Evolutionary conservation across 2,113 vertebrate genomes (phyloP).

Genomic region (Aleadryas rufinucha): DNA sequence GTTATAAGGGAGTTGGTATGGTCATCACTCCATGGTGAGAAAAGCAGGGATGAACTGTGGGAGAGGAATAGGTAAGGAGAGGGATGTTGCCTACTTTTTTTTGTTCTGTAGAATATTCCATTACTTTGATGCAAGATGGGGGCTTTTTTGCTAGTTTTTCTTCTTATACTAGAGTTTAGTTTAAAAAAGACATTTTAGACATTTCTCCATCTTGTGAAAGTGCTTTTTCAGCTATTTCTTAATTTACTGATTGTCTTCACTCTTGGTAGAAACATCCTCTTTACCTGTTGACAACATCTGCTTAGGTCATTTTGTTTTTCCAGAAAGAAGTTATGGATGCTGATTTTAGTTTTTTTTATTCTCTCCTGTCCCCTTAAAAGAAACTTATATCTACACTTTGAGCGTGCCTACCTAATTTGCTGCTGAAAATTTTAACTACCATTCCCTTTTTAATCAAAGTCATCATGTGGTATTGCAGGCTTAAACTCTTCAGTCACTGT

Average conservation of each 20-base stretch:
- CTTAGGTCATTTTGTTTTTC: background rate
- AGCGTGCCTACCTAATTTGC: background rate
- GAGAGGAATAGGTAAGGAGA: background rate
- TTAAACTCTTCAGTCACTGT: background rate
- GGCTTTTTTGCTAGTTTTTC: background rate
- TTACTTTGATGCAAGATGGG: background rate
- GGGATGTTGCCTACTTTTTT: background rate
- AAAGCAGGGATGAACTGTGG: background rate
- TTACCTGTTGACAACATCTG: background rate
- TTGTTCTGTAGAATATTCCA: background rate
- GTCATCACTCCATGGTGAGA: background rate
- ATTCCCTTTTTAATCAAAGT: background rate
- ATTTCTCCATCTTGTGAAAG: background rate
- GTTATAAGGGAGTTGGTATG: background rate
- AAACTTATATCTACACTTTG: background rate
- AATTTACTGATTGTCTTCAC: background rate
- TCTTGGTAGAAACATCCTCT: background rate
- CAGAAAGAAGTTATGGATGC: background rate
- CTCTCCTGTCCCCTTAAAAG: rapidly evolving
- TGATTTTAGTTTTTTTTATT: background rate
- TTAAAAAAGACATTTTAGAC: background rate
- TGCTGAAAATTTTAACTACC: background rate
- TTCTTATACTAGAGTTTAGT: background rate
- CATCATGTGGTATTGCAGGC: background rate
- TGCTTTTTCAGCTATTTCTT: background rate